A percentile compares a stretch with the other conserved stretches of the same genome.
Evolutionary conservation across 2,888 invertebrate genomes (phyloP).

Genomic region (Lagria hirta): DNA sequence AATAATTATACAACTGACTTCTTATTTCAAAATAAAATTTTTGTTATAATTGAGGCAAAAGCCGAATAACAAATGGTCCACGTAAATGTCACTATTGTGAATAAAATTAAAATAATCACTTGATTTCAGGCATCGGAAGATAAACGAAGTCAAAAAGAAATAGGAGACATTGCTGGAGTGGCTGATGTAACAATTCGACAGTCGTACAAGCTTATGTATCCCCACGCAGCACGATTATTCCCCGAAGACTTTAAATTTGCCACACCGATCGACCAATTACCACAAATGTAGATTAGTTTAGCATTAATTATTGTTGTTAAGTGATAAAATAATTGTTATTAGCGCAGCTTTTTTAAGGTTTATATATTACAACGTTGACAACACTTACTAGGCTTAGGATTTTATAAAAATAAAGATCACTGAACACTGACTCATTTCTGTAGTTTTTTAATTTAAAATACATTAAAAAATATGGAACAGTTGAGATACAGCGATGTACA

Average conservation of each 20-base stretch:
- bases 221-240: conserved; percentile 88
- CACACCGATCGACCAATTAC: conserved; percentile 91
- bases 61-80: not conserved
- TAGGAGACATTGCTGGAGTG: conserved; percentile 97
- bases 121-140: conserved; percentile 79
- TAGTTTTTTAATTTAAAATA: no score
- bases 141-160: conserved; percentile 94
- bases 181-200: conserved; percentile 98
- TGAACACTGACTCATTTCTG: no score
- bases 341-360: no score
- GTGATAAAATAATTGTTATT: no score
- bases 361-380: no score
- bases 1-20: not conserved
- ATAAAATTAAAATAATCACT: conserved; percentile 37
- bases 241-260: conserved; percentile 96
- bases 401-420: no score
- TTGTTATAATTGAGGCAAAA: not conserved
- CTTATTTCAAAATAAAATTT: not conserved
- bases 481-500: no score
- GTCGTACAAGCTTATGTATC: conserved; percentile 96
- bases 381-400: no score
- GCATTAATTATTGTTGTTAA: no score
- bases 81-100: conserved; percentile 8
- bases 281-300: conserved; percentile 80
- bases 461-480: no score